These are phyloP conservation scores for Pollimyrus isidori DNA, from an alignment of 2,113 vertebrate species.

Conservation along the genomic window DNA sequence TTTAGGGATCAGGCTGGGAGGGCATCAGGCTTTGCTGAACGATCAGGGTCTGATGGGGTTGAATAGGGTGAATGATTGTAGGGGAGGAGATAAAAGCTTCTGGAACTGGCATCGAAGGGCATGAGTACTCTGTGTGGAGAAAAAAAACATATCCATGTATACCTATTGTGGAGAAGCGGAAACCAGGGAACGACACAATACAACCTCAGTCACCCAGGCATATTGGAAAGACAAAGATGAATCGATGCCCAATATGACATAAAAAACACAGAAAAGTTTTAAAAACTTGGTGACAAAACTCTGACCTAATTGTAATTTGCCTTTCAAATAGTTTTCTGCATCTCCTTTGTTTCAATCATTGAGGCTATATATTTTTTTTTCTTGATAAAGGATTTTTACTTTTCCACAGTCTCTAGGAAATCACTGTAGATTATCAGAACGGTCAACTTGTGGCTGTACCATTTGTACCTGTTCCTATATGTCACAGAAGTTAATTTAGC, in stretches of 20 bases:
- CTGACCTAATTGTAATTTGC: neutral
- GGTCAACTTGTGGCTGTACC: neutral
- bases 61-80: neutral
- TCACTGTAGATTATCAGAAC: neutral
- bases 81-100: neutral
- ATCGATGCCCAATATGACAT: neutral
- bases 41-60: neutral
- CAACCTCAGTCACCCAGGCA: neutral
- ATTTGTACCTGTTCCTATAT: neutral
- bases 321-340: neutral
- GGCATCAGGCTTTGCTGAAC: neutral
- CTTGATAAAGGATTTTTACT: neutral
- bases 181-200: neutral
- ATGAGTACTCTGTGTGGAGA: neutral
- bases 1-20: neutral
- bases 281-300: neutral
- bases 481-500: neutral
- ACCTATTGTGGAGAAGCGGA: neutral
- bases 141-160: neutral
- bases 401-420: neutral
- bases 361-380: neutral
- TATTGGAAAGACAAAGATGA: neutral
- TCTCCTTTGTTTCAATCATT: neutral
- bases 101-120: neutral
- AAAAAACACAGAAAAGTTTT: neutral